Base-by-base conservation (phyloP, 2,888 invertebrate genomes). In the Trissoscelio sp. region DNA sequence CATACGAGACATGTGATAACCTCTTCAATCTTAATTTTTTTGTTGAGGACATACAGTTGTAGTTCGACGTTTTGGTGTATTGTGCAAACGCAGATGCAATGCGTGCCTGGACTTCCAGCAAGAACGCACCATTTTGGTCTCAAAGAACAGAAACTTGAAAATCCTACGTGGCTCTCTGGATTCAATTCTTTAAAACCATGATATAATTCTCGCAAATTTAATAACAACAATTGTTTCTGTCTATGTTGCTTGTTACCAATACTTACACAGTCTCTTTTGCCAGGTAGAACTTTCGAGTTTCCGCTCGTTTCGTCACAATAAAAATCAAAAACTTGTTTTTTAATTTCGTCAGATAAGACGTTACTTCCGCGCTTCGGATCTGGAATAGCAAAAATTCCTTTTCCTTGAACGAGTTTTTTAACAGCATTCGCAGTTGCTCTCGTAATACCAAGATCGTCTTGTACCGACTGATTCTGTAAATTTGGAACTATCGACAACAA, bases 401-500 rank as follows among this genome's bases (percentile, higher is more conserved):
- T 28, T 28, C 7, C 14, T 28, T 53, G 2, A 28, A 28, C 28
- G 11, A 48, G 7, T 20, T 53, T 53, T 3, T 14, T 12, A 53
- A 14, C 53, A 53, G 28, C 53, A 2, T 53, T 14, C n/a, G 53
- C 53, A 7, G 53, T 53, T 53, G 28, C 28, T n/a, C 31, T n/a
- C 6, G 28, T n/a, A 2, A 24, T 28, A 14, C 28, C 53, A 12
- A 53, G 7, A 28, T 3, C n/a, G 6, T 53, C 11, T 11, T 31
- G 53, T 2, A 53, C 31, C 2, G n/a, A 12, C 5, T 53, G 28
- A 12, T 53, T 53, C 7, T 53, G 24, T 53, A 53, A 24, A 53
- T 53, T 53, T 53, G 53, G 28, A 53, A 53, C 53, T 14, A 53
- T 12, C n/a, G 28, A 12, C 11, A 53, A 14, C 14, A 53, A 53